phyloP scores from a whole-genome alignment of 2,888 invertebrate species.

The Cecidostiba fungosa region DNA sequence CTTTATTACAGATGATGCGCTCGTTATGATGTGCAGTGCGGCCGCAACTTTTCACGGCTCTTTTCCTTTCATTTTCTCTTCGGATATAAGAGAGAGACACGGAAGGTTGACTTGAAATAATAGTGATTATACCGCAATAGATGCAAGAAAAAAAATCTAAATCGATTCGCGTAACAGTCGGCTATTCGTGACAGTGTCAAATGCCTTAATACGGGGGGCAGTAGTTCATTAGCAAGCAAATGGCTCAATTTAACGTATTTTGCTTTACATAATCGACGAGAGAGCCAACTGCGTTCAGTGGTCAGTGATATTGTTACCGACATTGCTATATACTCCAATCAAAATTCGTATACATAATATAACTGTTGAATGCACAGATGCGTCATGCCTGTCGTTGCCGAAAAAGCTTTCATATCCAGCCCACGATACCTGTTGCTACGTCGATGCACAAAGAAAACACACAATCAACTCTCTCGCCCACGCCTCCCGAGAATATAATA shows the following conservation, averaged over 20 bases:
- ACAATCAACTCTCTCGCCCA: background rate
- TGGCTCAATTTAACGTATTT: background rate
- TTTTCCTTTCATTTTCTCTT: background rate
- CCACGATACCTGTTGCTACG: conserved; percentile 27
- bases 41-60: background rate
- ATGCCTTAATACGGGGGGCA: background rate
- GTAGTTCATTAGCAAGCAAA: conserved; percentile 2
- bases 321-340: background rate
- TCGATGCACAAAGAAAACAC: conserved; percentile 1
- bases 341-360: background rate
- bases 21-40: background rate
- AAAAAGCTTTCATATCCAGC: background rate
- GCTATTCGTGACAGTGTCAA: background rate
- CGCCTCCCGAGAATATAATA: background rate
- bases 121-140: background rate
- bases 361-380: background rate
- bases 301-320: background rate
- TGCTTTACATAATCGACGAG: background rate
- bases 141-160: background rate
- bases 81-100: background rate
- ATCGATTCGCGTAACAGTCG: background rate
- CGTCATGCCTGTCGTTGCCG: background rate
- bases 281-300: background rate
- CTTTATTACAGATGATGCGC: conserved; percentile 19
- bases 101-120: background rate